Base-by-base conservation (phyloP, 2,888 invertebrate genomes). In the Acleris emargana region DNA sequence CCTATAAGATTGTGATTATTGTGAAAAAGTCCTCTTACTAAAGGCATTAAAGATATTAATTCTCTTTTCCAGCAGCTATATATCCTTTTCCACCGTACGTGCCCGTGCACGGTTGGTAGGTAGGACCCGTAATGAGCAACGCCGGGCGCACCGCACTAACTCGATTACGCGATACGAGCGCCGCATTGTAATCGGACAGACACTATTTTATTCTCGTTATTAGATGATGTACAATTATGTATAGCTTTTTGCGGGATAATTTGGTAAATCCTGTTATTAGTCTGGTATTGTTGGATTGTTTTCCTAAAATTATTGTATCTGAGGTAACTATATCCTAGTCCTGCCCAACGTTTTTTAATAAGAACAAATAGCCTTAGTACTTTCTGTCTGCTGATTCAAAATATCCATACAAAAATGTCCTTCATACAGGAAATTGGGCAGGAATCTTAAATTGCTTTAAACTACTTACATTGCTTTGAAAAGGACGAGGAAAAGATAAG, bases 111-210 rank as follows among this genome's bases (percentile, higher is more conserved):
- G 60, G 43, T 18, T 5, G 66, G 47, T 66, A 64, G 64, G 60
- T 64, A 25, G 58, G 32, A 66, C 55, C 32, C 53, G 60, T 67
- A 69, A 67, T 64, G 76, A 80, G 76, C 76, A 74, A 73, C 82
- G 84, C 79, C 75, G 81, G 79, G 80, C 84, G 80, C 77, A 79
- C 84, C 83, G 75, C 73, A 80, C 85, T 91, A 91, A 91, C 90
- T 88, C 81, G 83, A 90, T 91, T 91, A 90, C 87, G 78, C 79
- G 75, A 75, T 73, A 87, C 90, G 89, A 82, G 90, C 78, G 85
- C 84, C 75, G 90, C 88, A 91, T 91, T 82, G 84, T 85, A 88
- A 90, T 86, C 72, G 67, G 69, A 77, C 76, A 79, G 81, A 83
- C 83, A 84, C 87, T 83, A 84, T 86, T 86, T 86, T 84, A 83